Evolutionary conservation across 2,113 vertebrate genomes (phyloP), one percentile per base, ranked within the genome.

Genomic region (Morone saxatilis): DNA sequence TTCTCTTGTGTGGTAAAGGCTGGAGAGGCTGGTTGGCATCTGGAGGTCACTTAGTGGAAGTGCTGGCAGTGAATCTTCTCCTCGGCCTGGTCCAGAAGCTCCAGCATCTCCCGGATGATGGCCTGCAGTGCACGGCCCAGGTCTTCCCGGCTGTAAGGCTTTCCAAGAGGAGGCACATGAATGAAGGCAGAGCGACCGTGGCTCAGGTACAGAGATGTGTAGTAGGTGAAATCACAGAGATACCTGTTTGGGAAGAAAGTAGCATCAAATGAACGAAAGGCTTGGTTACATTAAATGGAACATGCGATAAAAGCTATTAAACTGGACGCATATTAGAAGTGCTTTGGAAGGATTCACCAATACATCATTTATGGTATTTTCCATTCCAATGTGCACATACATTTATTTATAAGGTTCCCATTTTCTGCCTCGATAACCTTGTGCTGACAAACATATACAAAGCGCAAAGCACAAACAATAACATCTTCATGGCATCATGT

Each of bases 151-250:
- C 94, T 96, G 68, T 99, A 99, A 0, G 98, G 98, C 77, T 97
- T 97, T 2, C 96, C 98, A 48, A 99, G 92, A 0, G 98, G 98
- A 16, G 98, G 98, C 60, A 99, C 98, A 0, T 99, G 98, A 4
- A 99, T 88, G 0, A 99, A 99, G 0, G 97, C 98, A 0, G 97
- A 98, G 51, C 96, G 96, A 1, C 98, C 98, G 0, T 91, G 94
- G 90, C 97, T 97, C 95, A 96, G 94, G 94, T 98, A 96, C 57
- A 99, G 87, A 1, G 98, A 99, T 0, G 96, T 97, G 91, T 99
- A 99, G 93, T 99, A 99, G 50, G 97, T 97, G 94, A 97, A 99
- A 88, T 99, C 98, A 70, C 98, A 99, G 2, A 99, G 96, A 89
- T 99, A 99, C 85, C 98, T 99, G 85, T 1, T 14, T 65, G 41